A percentile compares a stretch with the other conserved stretches of the same genome.
These are phyloP conservation scores for Channa maculata DNA, from an alignment of 2,113 vertebrate genomes.

Conservation along the genomic window DNA sequence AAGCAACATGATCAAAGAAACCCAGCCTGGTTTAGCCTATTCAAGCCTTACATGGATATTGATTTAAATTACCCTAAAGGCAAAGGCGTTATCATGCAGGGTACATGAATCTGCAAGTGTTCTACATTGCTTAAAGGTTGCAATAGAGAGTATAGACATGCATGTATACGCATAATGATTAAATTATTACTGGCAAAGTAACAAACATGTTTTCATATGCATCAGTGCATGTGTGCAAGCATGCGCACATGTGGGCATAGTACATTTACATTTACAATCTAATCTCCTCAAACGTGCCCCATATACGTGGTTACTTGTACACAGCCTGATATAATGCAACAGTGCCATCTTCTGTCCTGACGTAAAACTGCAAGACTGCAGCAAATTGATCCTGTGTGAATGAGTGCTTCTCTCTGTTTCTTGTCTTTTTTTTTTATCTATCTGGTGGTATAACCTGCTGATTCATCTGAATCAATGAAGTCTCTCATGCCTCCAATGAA, in stretches of 20 bases:
- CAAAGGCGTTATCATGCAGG: conserved; percentile 42
- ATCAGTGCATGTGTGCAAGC: background rate
- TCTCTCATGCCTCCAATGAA: conserved; percentile 20
- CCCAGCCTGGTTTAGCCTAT: conserved; percentile 25
- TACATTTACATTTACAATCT: conserved; percentile 17
- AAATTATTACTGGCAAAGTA: conserved; percentile 10
- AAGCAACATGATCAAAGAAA: conserved; percentile 53
- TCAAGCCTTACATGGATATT: conserved; percentile 52
- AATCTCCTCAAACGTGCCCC: conserved; percentile 26
- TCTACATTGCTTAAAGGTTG: conserved; percentile 8
- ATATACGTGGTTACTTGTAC: conserved; percentile 10
- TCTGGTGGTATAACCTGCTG: conserved; percentile 28
- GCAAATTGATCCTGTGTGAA: conserved; percentile 53
- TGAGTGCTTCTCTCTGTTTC: conserved; percentile 35
- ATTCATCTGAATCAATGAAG: conserved; percentile 41
- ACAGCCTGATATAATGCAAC: conserved; percentile 47
- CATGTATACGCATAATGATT: conserved; percentile 11
- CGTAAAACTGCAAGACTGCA: conserved; percentile 60
- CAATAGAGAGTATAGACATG: background rate
- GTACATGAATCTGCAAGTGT: conserved; percentile 41
- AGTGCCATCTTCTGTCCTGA: conserved; percentile 67
- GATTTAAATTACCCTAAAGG: conserved; percentile 51
- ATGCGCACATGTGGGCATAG: background rate
- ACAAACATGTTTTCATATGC: conserved; percentile 5
- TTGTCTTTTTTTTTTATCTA: conserved; percentile 1